Conservation (phyloP, 1,140 invertebrate genomes). For the Carcinoscorpius rotundicauda region DNA sequence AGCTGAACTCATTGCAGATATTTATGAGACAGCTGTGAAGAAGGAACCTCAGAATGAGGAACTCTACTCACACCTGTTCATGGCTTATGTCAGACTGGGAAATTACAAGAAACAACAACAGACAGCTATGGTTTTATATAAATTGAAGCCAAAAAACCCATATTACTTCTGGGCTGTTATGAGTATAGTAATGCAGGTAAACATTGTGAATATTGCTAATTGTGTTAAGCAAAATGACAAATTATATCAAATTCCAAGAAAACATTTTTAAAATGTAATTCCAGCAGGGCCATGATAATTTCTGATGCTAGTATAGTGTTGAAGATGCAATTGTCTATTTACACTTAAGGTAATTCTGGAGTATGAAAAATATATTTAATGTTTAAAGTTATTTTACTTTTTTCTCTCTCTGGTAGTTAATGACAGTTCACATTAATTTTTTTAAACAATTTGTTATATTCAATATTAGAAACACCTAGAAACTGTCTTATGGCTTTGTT, state of each 20-base stretch:
- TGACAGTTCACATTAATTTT: neutral
- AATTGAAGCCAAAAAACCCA: constrained; percentile 81
- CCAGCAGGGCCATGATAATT: too few relatives aligned
- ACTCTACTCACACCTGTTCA: constrained; percentile 82
- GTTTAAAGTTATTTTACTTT: constrained; percentile 7
- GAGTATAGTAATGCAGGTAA: constrained; percentile 84
- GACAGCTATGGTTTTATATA: constrained; percentile 77
- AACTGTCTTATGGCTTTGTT: constrained; percentile 4
- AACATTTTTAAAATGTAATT: too few relatives aligned
- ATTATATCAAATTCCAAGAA: too few relatives aligned
- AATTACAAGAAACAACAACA: constrained; percentile 86
- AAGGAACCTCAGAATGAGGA: constrained; percentile 80
- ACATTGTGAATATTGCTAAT: constrained; percentile 1
- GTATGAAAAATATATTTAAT: neutral
- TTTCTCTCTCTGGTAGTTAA: neutral
- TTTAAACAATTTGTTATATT: constrained; percentile 1
- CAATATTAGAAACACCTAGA: neutral
- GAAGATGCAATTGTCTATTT: too few relatives aligned
- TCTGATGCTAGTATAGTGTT: too few relatives aligned
- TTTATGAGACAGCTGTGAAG: constrained; percentile 80
- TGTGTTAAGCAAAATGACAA: too few relatives aligned
- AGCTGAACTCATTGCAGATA: constrained; percentile 69
- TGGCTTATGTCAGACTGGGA: constrained; percentile 80
- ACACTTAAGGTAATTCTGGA: neutral
- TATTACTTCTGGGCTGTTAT: constrained; percentile 98